These are phyloP conservation scores for Melanaphis sacchari DNA, from an alignment of 1,140 invertebrate species.

Conservation along the genomic window DNA sequence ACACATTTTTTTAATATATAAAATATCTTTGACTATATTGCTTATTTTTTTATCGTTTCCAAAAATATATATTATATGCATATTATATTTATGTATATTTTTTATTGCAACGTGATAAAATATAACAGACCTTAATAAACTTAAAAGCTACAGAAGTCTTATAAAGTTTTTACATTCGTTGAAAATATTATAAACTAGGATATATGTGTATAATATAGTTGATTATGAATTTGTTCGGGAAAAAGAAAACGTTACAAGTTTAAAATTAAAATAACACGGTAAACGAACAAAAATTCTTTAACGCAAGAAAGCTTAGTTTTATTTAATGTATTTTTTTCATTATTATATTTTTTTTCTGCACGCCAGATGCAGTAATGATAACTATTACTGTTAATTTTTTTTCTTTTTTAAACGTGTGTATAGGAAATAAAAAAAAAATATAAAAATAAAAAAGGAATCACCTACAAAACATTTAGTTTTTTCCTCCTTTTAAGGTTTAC, in stretches of 20 bases:
- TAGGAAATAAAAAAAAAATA: not conserved
- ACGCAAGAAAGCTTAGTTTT: not conserved
- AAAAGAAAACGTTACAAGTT: not conserved
- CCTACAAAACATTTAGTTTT: not conserved
- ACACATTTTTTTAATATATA: not conserved
- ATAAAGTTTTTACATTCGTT: conserved; percentile 9
- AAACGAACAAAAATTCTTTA: not conserved
- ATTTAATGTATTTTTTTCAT: not conserved
- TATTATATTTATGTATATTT: not conserved
- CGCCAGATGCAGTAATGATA: conserved; percentile 5
- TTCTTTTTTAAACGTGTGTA: not conserved
- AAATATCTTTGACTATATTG: not conserved
- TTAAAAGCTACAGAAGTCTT: conserved; percentile 14
- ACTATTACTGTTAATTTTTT: not conserved
- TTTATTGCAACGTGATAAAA: not conserved
- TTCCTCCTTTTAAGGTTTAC: not conserved
- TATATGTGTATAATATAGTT: not conserved
- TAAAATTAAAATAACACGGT: not conserved
- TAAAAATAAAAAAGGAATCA: not conserved
- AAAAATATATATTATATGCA: not conserved
- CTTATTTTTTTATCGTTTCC: not conserved
- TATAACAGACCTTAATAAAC: not conserved
- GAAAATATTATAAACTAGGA: conserved; percentile 17
- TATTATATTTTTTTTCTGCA: not conserved
- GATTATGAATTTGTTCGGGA: conserved; percentile 9